Evolutionary conservation across 1,140 invertebrate species (phyloP), one percentile per base, ranked within the genome.

Genomic region (Carposina sasakii): DNA sequence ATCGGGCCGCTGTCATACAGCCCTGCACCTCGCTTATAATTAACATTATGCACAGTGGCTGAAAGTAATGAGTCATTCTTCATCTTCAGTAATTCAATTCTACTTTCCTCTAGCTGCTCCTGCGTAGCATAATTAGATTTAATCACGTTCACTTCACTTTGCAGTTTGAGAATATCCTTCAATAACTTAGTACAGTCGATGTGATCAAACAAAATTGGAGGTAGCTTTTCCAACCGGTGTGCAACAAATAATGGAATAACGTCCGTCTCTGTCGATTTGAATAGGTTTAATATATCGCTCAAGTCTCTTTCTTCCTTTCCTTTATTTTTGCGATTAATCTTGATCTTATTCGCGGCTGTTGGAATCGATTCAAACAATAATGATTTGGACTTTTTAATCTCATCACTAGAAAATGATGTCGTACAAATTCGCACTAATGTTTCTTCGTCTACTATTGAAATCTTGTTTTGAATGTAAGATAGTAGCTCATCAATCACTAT

Each of bases 381-480:
- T 13, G 37, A 22, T 22, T 57, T 53, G n/a, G 54, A 36, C 3
- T 41, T 39, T 36, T 52, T 45, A 19, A 54, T 54, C 37, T 61
- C 26, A 2, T 49, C 45, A 24, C n/a, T 24, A 13, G 31, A 26
- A 19, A 57, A 61, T n/a, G 54, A 9, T 15, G 52, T 48, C 10
- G 22, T 21, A 54, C 54, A 54, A 3, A 60, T 52, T 28, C 34
- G 30, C 23, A 59, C 44, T 20, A 62, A 21, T 1, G 31, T 52
- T 16, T 48, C 48, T 40, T 60, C 58, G 22, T 60, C 58, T n/a
- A 49, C 40, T 5, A 53, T 19, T 4, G 58, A 60, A 12, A 60
- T 10, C 41, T 60, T 60, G 43, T 42, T 49, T 52, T 55, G 44
- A 10, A 54, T 26, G 28, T 53, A 54, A 4, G 48, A 31, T 26